Percentiles rank a stretch among this genome's conserved stretches.
Conservation (phyloP, 2,113 vertebrate species). For the Craseonycteris thonglongyai region DNA sequence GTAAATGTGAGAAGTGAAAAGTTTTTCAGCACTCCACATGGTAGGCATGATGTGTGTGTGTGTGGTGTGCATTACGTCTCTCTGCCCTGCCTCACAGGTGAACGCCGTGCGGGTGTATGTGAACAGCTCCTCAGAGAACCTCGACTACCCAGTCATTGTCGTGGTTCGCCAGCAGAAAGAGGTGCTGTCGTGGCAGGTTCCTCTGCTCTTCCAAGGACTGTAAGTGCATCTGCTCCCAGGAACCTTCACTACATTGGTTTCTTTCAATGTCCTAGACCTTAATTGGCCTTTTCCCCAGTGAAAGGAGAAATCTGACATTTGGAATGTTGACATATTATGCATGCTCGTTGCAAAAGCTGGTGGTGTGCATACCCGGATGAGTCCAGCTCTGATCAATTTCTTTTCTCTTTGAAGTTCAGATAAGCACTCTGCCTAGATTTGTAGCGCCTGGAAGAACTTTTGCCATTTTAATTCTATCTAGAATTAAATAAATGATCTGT, state of each 20-base stretch:
- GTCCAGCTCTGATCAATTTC: not conserved
- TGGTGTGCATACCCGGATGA: not conserved
- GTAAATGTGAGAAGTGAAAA: not conserved
- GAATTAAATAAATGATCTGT: not conserved
- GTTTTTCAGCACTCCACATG: not conserved
- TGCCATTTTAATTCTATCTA: not conserved
- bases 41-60: not conserved
- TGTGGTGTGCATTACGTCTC: not conserved
- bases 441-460: not conserved
- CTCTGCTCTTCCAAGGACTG: constrained; percentile 84
- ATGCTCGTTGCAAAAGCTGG: not conserved
- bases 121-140: constrained; percentile 80
- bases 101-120: constrained; percentile 81
- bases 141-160: constrained; percentile 81
- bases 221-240: constrained; percentile 71
- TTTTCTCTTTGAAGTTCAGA: not conserved
- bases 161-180: constrained; percentile 86
- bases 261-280: not conserved
- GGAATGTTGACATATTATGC: not conserved
- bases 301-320: not conserved
- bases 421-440: not conserved
- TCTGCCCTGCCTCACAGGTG: constrained; percentile 65
- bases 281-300: not conserved
- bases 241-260: not conserved
- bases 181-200: constrained; percentile 85